These are phyloP conservation scores for Parnassius glacialis DNA, from an alignment of 2,888 invertebrate genomes.

Conservation along the genomic window DNA sequence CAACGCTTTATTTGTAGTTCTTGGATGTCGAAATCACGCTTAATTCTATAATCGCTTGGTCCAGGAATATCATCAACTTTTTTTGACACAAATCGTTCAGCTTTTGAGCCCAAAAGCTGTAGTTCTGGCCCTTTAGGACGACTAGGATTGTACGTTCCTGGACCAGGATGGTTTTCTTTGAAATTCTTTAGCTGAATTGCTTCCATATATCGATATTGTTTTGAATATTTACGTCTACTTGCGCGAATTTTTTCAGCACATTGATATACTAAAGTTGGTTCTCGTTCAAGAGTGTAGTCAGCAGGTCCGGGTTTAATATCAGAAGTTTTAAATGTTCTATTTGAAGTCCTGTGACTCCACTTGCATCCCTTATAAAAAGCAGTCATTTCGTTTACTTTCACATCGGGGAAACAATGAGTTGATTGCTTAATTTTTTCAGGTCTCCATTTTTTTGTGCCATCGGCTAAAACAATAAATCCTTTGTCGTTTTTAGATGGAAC, in stretches of 20 bases:
- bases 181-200: conserved; percentile 53
- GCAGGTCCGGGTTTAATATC: conserved; percentile 57
- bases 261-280: conserved; percentile 38
- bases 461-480: conserved; percentile 40
- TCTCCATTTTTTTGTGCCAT: conserved; percentile 41
- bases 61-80: conserved; percentile 47
- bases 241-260: conserved; percentile 57
- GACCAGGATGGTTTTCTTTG: conserved; percentile 55
- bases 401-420: conserved; percentile 57
- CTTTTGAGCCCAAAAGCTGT: conserved; percentile 48
- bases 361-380: conserved; percentile 66
- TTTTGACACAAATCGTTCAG: conserved; percentile 43
- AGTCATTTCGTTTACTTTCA: conserved; percentile 48
- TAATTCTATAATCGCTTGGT: conserved; percentile 54
- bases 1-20: conserved; percentile 39
- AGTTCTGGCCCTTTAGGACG: conserved; percentile 44
- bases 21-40: conserved; percentile 55
- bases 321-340: conserved; percentile 34
- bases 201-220: conserved; percentile 62
- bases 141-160: conserved; percentile 53
- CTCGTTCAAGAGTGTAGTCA: conserved; percentile 46
- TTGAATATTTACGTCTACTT: conserved; percentile 51
- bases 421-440: conserved; percentile 31
- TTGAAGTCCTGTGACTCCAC: conserved; percentile 62
- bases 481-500: conserved; percentile 44